Evolutionary conservation across 64 coral and sea anemone genomes (phyloP).

Genomic region (Montipora efflorescens): DNA sequence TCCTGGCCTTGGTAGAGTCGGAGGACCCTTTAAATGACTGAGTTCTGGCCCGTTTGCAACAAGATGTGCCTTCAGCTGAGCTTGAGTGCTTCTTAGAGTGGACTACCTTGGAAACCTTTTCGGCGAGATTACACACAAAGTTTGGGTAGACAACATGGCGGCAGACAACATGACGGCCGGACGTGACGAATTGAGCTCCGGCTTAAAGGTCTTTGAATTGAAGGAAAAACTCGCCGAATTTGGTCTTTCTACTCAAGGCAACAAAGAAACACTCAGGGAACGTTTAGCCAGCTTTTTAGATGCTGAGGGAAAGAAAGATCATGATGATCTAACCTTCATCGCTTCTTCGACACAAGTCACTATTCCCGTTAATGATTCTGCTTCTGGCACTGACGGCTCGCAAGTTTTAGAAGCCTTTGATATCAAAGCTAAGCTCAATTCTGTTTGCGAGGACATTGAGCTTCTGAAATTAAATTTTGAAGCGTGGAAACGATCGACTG

Average conservation of each 20-base stretch:
- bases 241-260: not conserved
- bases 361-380: not conserved
- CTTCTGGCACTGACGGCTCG: not conserved
- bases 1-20: not conserved
- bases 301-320: not conserved
- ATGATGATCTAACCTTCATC: too few relatives aligned
- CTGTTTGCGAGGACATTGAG: not conserved
- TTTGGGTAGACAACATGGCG: too few relatives aligned
- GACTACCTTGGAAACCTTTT: too few relatives aligned
- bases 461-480: not conserved
- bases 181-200: too few relatives aligned
- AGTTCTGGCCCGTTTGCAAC: too few relatives aligned
- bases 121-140: too few relatives aligned
- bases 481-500: not conserved
- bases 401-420: not conserved
- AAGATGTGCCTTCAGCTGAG: too few relatives aligned
- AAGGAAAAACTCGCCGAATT: too few relatives aligned
- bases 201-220: too few relatives aligned
- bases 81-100: too few relatives aligned
- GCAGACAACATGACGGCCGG: too few relatives aligned
- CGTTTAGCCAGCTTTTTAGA: not conserved
- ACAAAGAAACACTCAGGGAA: not conserved
- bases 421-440: conserved; percentile 10
- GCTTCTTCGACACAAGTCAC: not conserved
- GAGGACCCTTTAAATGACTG: too few relatives aligned